Percentiles rank a stretch among this genome's conserved stretches.
phyloP scores from a whole-genome alignment of 2,797 vertebrate species.

The Epinephelus awoara region DNA sequence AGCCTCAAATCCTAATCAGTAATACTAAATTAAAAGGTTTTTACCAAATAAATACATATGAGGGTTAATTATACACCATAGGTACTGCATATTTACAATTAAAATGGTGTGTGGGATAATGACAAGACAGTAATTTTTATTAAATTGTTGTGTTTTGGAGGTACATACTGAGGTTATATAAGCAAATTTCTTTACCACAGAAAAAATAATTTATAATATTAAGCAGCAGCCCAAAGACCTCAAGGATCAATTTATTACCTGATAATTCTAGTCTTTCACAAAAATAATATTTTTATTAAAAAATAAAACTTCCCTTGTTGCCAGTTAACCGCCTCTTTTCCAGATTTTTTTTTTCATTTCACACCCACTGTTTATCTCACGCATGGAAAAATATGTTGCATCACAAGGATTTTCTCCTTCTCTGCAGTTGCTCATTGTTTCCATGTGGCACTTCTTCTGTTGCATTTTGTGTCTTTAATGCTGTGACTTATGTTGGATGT shows the following conservation, averaged over 20 bases:
- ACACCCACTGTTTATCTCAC: conserved; percentile 5
- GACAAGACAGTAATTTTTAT: too few relatives aligned
- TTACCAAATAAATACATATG: too few relatives aligned
- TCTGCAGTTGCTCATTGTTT: neutral
- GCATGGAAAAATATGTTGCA: neutral
- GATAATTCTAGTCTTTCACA: too few relatives aligned
- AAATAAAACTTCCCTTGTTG: neutral
- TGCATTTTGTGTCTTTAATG: neutral
- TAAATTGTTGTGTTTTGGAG: neutral
- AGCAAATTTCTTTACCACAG: too few relatives aligned
- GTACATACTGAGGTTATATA: neutral
- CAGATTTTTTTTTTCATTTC: conserved; percentile 1
- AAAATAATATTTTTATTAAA: too few relatives aligned
- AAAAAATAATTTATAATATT: neutral
- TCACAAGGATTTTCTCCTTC: conserved; percentile 11
- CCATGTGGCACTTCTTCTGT: neutral
- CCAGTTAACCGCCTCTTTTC: conserved; percentile 8
- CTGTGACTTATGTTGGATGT: neutral
- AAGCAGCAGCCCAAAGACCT: neutral
- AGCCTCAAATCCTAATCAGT: too few relatives aligned
- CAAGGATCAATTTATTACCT: neutral
- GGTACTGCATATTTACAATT: too few relatives aligned
- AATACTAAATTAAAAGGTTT: too few relatives aligned
- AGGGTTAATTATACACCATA: too few relatives aligned
- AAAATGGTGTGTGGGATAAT: too few relatives aligned